Percentiles rank a stretch among this genome's conserved stretches.
Evolutionary conservation across 2,113 vertebrate species (phyloP).

Genomic region (Garra rufa): DNA sequence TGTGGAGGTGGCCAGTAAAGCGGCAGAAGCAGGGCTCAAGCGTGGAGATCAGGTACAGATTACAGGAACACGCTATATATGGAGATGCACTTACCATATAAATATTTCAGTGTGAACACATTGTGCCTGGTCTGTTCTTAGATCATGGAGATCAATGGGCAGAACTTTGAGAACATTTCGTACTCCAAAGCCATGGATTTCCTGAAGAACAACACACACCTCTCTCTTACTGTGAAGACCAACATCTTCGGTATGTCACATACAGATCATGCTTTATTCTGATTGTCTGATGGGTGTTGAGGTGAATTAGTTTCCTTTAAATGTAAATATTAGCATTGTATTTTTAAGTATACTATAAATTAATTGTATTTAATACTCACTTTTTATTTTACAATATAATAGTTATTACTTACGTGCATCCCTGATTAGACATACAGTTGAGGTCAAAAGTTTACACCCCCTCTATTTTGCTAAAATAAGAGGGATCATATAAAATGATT

Average conservation of each 20-base stretch:
- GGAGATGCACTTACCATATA: background rate
- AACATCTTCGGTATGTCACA: conserved; percentile 91
- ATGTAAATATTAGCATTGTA: too few relatives aligned
- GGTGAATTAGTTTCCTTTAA: too few relatives aligned
- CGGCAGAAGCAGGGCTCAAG: conserved; percentile 92
- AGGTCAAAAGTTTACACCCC: too few relatives aligned
- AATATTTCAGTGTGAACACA: background rate
- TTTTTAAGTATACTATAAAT: too few relatives aligned
- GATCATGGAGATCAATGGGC: conserved; percentile 98
- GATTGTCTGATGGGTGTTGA: too few relatives aligned
- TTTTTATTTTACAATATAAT: too few relatives aligned
- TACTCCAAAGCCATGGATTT: conserved; percentile 92
- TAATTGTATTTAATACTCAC: too few relatives aligned
- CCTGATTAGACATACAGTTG: too few relatives aligned
- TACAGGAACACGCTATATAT: background rate
- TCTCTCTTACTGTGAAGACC: conserved; percentile 96
- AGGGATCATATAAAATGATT: too few relatives aligned
- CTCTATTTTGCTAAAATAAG: too few relatives aligned
- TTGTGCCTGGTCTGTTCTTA: conserved; percentile 62
- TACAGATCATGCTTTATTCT: background rate
- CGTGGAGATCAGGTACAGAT: conserved; percentile 88
- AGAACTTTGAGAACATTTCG: conserved; percentile 97
- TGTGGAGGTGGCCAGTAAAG: conserved; percentile 88
- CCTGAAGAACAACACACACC: conserved; percentile 92
- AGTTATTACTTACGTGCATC: too few relatives aligned